Conservation (phyloP, 2,888 invertebrate genomes). For the Dicranocentrus wangi region DNA sequence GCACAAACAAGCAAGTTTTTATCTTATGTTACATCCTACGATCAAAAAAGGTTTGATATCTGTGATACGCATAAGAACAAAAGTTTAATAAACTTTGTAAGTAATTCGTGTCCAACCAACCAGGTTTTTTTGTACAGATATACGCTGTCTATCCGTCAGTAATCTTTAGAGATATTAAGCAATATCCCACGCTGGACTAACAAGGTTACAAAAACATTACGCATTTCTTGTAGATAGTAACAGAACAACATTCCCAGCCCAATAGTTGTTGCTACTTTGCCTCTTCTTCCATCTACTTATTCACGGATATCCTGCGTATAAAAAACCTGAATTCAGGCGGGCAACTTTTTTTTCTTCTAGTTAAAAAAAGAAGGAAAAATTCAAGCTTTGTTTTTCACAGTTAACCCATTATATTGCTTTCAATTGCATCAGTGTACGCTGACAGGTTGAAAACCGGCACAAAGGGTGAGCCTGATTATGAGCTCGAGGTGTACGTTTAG, state of each 20-base stretch:
- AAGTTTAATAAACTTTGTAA: slow-evolving; percentile 42
- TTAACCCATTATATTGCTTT: slow-evolving; percentile 2
- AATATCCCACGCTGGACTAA: slow-evolving; percentile 14
- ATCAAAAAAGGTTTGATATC: too few species aligned
- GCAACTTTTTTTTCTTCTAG: background rate
- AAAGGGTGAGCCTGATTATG: too few species aligned
- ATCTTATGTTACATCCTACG: too few species aligned
- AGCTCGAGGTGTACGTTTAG: too few species aligned
- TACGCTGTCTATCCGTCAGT: background rate
- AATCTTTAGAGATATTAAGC: slow-evolving; percentile 8
- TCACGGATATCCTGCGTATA: slow-evolving; percentile 16
- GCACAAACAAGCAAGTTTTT: too few species aligned
- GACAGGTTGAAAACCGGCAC: background rate
- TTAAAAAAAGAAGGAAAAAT: slow-evolving; percentile 15
- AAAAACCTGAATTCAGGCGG: background rate
- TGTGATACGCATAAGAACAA: slow-evolving; percentile 21
- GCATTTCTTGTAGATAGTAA: background rate
- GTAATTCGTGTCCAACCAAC: background rate
- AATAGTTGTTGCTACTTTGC: background rate
- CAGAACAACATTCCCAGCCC: background rate
- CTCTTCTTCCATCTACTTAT: slow-evolving; percentile 5
- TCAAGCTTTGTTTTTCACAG: slow-evolving; percentile 17
- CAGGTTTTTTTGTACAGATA: background rate
- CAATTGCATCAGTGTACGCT: background rate
- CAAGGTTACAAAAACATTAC: background rate